Evolutionary conservation across 2,888 invertebrate genomes (phyloP).

Genomic region (Homarus gammarus): DNA sequence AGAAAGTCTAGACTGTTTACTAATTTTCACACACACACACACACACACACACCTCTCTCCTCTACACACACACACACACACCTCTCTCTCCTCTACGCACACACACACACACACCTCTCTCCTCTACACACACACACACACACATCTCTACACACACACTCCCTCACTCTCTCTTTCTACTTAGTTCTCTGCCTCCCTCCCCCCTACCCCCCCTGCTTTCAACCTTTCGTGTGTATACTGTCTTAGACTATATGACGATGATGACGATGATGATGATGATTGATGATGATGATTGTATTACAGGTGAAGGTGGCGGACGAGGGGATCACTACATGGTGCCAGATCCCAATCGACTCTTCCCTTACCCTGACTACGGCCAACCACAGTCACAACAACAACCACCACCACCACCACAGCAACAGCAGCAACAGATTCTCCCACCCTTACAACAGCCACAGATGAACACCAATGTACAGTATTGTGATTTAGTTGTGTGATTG

Average conservation of each 20-base stretch:
- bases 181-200: no score
- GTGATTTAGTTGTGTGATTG: no score
- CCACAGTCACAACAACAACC: conserved; percentile 28
- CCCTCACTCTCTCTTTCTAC: no score
- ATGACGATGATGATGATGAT: not conserved
- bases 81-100: no score
- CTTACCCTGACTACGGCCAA: conserved; percentile 56
- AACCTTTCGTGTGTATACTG: not conserved
- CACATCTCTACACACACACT: no score
- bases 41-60: no score
- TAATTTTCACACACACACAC: no score
- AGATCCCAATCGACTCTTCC: conserved; percentile 35
- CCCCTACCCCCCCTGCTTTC: not conserved
- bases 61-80: no score
- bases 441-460: conserved; percentile 8
- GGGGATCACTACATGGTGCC: conserved; percentile 19
- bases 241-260: no score
- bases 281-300: not conserved
- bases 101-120: no score
- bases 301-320: conserved; percentile 27
- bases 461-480: conserved; percentile 34
- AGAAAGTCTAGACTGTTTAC: no score
- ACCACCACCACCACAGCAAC: conserved; percentile 33
- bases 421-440: conserved; percentile 3
- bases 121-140: no score